phyloP scores from a whole-genome alignment of 2,888 invertebrate species.

The Acanthosoma haemorrhoidale region DNA sequence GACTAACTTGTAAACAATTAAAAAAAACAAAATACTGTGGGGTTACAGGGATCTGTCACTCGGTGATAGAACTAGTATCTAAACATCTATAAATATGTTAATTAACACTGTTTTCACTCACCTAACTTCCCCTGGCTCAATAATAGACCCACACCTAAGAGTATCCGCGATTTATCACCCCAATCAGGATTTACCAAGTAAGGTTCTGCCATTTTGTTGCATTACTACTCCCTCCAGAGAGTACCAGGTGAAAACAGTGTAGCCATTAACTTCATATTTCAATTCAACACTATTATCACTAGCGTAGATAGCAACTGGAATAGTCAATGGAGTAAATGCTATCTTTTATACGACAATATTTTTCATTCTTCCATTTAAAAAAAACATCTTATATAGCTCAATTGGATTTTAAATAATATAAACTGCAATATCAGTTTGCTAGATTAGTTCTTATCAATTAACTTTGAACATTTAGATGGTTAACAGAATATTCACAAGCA shows the following conservation, averaged over 20 bases:
- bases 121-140: conserved; percentile 36
- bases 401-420: too few species aligned
- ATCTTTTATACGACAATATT: neutral
- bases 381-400: too few species aligned
- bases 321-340: neutral
- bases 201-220: conserved; percentile 31
- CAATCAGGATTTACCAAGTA: conserved; percentile 31
- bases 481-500: too few species aligned
- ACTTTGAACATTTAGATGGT: too few species aligned
- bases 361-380: too few species aligned
- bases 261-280: neutral
- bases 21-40: conserved; percentile 4
- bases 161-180: conserved; percentile 38
- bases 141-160: conserved; percentile 38
- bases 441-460: too few species aligned
- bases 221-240: conserved; percentile 27
- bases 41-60: neutral
- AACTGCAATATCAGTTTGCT: too few species aligned
- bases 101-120: conserved; percentile 29
- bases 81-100: neutral
- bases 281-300: neutral
- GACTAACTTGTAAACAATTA: conserved; percentile 5
- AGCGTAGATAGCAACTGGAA: neutral
- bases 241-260: conserved; percentile 19
- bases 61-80: neutral